Conservation (phyloP, 53 echinoderm and acorn worm genomes). For the Stichopus horrens region DNA sequence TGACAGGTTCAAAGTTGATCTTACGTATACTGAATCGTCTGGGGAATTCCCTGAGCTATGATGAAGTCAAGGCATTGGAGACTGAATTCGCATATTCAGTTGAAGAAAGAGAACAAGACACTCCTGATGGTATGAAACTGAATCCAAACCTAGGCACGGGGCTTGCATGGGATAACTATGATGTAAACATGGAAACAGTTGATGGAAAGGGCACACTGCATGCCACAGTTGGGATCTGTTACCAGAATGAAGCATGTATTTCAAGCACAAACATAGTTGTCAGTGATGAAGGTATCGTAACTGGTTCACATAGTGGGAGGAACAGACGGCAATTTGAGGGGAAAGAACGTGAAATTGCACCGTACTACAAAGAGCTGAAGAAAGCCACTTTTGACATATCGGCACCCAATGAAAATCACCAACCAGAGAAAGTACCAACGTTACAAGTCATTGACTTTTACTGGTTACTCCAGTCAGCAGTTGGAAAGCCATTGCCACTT, state of each 20-base stretch:
- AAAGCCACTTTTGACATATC: slow-evolving; percentile 45
- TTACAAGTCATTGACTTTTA: slow-evolving; percentile 52
- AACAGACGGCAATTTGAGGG: slow-evolving; percentile 58
- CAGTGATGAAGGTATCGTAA: neutral
- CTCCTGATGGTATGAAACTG: slow-evolving; percentile 56
- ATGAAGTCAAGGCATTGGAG: slow-evolving; percentile 58
- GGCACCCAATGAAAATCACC: slow-evolving; percentile 31
- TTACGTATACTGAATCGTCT: slow-evolving; percentile 60
- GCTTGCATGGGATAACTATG: slow-evolving; percentile 77
- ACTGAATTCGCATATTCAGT: slow-evolving; percentile 64
- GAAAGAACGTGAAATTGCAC: slow-evolving; percentile 55
- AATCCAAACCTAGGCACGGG: slow-evolving; percentile 56
- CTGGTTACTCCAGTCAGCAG: slow-evolving; percentile 47
- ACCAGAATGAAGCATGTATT: slow-evolving; percentile 47
- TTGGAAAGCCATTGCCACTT: slow-evolving; percentile 52
- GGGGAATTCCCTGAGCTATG: slow-evolving; percentile 62
- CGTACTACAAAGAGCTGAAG: slow-evolving; percentile 49
- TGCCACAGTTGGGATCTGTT: slow-evolving; percentile 79
- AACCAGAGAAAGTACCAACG: neutral
- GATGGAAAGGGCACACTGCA: slow-evolving; percentile 67
- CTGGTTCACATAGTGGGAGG: slow-evolving; percentile 32
- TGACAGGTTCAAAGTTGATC: slow-evolving; percentile 57
- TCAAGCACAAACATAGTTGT: neutral
- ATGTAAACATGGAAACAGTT: slow-evolving; percentile 63
- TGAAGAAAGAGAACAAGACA: slow-evolving; percentile 22